A percentile compares a stretch with the other conserved stretches of the same genome.
Conservation (phyloP, 2,888 invertebrate genomes). For the Oxycera nigricornis region DNA sequence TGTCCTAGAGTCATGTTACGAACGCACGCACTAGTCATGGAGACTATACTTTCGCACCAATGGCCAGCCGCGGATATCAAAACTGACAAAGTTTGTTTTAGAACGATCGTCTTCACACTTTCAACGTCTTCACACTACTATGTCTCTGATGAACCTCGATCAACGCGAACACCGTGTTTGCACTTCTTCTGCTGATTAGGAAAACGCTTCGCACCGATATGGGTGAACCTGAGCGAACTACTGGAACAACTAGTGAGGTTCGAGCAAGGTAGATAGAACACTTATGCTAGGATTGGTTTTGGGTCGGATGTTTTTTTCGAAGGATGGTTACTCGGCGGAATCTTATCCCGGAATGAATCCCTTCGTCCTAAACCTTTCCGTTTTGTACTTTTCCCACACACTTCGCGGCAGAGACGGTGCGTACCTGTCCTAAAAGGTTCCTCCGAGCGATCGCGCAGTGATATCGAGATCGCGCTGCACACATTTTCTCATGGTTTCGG, state of each 20-base stretch:
- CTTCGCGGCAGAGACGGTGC: constrained; percentile 28
- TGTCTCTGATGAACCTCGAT: constrained; percentile 2
- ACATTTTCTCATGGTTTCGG: background rate
- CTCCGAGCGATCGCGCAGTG: constrained; percentile 19
- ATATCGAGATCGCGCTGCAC: constrained; percentile 12
- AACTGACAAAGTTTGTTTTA: constrained; percentile 19
- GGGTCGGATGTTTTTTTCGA: constrained; percentile 8
- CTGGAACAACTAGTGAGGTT: background rate
- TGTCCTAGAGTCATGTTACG: constrained; percentile 63
- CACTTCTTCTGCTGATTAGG: constrained; percentile 4
- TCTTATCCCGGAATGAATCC: constrained; percentile 66
- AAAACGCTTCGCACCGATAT: constrained; percentile 14
- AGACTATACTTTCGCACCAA: background rate
- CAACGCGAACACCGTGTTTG: background rate
- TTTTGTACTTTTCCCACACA: constrained; percentile 55
- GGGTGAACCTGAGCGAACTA: background rate
- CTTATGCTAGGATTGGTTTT: background rate
- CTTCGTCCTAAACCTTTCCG: constrained; percentile 60
- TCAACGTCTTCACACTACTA: constrained; percentile 41
- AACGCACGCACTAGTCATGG: constrained; percentile 50
- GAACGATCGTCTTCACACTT: constrained; percentile 39
- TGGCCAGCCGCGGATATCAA: background rate
- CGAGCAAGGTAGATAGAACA: background rate
- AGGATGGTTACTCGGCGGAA: constrained; percentile 60
- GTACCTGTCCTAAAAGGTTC: constrained; percentile 34